Evolutionary conservation across 1,140 invertebrate genomes (phyloP).

Genomic region (Drosophila aff.): DNA sequence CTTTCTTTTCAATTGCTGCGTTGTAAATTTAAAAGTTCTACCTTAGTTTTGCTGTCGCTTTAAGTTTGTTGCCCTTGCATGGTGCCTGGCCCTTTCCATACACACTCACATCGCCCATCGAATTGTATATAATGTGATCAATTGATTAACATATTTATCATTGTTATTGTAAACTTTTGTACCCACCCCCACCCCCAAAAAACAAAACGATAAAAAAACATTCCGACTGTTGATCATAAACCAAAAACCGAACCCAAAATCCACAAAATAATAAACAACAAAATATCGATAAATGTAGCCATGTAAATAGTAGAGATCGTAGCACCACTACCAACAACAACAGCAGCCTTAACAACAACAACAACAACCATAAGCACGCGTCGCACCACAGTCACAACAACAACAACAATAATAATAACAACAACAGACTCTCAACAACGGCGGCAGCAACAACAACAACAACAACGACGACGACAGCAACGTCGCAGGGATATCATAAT

Average conservation of each 20-base stretch:
- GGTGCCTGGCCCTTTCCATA: conserved; percentile 11
- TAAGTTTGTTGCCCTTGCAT: conserved; percentile 20
- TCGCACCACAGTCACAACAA: conserved; percentile 52
- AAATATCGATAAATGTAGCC: conserved; percentile 65
- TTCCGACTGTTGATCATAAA: conserved; percentile 70
- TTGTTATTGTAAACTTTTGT: conserved; percentile 80
- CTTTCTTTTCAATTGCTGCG: not conserved
- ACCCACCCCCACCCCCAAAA: conserved; percentile 54
- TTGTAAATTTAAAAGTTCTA: not conserved
- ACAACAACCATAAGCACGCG: conserved; percentile 59
- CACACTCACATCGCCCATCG: conserved; percentile 54
- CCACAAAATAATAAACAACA: conserved; percentile 24
- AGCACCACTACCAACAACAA: conserved; percentile 74
- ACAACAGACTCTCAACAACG: conserved; percentile 58
- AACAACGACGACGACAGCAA: conserved; percentile 48
- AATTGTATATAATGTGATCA: conserved; percentile 76
- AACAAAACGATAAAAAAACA: conserved; percentile 49
- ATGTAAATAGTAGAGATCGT: conserved; percentile 83
- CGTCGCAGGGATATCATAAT: conserved; percentile 68
- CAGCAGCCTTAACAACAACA: conserved; percentile 74
- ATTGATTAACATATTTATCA: conserved; percentile 80
- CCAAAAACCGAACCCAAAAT: conserved; percentile 38
- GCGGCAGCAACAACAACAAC: conserved; percentile 43
- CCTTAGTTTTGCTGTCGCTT: not conserved
- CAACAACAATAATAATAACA: conserved; percentile 15